Conservation (phyloP, 2,797 vertebrate species). For the Macropus fuliginosus region DNA sequence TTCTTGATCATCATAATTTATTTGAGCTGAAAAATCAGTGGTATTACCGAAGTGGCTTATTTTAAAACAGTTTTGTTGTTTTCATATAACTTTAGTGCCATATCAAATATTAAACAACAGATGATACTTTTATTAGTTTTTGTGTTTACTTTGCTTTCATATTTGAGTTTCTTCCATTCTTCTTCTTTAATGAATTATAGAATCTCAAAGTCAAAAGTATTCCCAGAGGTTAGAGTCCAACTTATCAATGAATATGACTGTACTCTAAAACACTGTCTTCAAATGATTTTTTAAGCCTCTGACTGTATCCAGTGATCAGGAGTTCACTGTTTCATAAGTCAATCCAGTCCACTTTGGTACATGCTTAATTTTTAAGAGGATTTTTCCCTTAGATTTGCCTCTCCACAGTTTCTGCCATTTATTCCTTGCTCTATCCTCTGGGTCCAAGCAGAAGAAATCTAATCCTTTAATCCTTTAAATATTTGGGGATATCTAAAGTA, state of each 20-base stretch:
- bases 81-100: constrained; percentile 58
- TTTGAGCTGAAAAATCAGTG: constrained; percentile 77
- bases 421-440: background rate
- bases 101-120: constrained; percentile 63
- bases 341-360: background rate
- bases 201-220: background rate
- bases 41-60: constrained; percentile 74
- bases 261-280: background rate
- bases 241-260: background rate
- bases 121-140: constrained; percentile 67
- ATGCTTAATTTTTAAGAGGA: background rate
- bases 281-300: background rate
- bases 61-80: constrained; percentile 76
- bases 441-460: background rate
- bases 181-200: constrained; percentile 1
- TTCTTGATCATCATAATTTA: constrained; percentile 69
- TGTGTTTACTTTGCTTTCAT: constrained; percentile 25
- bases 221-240: background rate
- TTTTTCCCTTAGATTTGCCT: background rate
- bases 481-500: background rate
- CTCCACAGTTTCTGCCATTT: background rate
- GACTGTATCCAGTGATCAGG: background rate
- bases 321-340: background rate
- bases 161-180: constrained; percentile 31
- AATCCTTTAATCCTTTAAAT: background rate